These are phyloP conservation scores for Phania funesta DNA, from an alignment of 2,888 invertebrate genomes.

Conservation along the genomic window DNA sequence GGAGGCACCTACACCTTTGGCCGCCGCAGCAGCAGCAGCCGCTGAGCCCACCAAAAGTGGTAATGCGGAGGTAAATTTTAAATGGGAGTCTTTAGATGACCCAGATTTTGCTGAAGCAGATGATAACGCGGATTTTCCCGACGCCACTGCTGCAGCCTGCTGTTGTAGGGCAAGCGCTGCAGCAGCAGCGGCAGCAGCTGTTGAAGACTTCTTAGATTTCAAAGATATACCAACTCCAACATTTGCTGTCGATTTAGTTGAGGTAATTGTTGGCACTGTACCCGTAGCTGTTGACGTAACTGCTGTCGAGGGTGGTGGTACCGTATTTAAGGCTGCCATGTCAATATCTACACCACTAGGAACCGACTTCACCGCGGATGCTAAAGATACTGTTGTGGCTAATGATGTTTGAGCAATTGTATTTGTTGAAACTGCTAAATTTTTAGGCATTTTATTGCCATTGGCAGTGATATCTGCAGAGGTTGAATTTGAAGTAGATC, in stretches of 20 bases:
- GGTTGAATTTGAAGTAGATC: constrained; percentile 21
- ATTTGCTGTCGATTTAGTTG: constrained; percentile 67
- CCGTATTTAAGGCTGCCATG: constrained; percentile 70
- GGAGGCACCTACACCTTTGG: constrained; percentile 70
- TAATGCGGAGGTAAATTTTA: constrained; percentile 74
- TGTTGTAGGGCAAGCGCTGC: constrained; percentile 65
- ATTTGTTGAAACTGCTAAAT: constrained; percentile 68
- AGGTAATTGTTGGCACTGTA: constrained; percentile 71
- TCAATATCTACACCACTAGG: constrained; percentile 67
- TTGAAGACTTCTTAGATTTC: constrained; percentile 51
- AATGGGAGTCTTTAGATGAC: constrained; percentile 73
- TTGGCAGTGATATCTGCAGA: constrained; percentile 69
- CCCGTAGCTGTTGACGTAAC: constrained; percentile 61
- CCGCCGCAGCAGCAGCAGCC: constrained; percentile 75
- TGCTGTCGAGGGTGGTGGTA: constrained; percentile 59
- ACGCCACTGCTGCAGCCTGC: constrained; percentile 63
- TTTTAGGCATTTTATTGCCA: constrained; percentile 76
- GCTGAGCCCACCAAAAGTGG: constrained; percentile 75
- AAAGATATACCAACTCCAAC: constrained; percentile 53
- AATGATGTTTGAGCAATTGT: constrained; percentile 64
- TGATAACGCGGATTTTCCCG: constrained; percentile 69
- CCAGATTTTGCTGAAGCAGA: constrained; percentile 65
- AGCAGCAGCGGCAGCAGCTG: constrained; percentile 61
- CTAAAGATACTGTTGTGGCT: constrained; percentile 68
- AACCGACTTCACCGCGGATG: constrained; percentile 30